A percentile compares a stretch with the other conserved stretches of the same genome.
phyloP scores from a whole-genome alignment of 2,113 vertebrate species.

The Sorex araneus region DNA sequence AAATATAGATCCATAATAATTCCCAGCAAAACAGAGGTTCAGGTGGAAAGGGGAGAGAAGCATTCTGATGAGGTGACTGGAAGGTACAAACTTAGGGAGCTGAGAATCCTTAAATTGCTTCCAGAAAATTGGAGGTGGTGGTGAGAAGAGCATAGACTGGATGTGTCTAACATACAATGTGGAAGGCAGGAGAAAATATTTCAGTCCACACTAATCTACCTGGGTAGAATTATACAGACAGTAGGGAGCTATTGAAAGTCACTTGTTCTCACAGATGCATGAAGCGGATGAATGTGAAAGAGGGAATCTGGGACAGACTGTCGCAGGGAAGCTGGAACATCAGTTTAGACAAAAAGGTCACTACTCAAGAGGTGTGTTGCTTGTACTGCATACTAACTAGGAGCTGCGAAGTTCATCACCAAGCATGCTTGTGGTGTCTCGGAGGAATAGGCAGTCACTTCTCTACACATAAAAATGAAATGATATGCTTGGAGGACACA shows the following conservation, averaged over 20 bases:
- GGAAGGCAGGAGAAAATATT: background rate
- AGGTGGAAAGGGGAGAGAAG: background rate
- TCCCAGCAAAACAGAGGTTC: background rate
- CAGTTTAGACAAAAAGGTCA: background rate
- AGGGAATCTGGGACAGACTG: background rate
- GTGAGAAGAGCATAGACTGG: background rate
- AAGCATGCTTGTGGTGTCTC: background rate
- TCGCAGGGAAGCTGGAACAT: background rate
- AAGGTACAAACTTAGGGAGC: background rate
- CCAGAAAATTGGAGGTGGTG: too few relatives aligned
- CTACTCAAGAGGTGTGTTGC: background rate
- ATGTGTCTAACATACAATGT: background rate
- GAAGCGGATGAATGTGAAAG: background rate
- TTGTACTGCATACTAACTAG: background rate
- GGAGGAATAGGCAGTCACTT: background rate
- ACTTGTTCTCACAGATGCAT: background rate
- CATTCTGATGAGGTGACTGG: background rate
- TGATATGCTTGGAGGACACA: too few relatives aligned
- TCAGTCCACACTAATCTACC: background rate
- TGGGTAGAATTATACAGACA: slow-evolving; percentile 1
- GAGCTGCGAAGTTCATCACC: background rate
- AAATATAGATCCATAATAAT: background rate
- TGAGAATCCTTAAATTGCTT: background rate
- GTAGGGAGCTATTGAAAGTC: background rate
- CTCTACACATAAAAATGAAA: slow-evolving; percentile 3